Evolutionary conservation across 2,797 vertebrate genomes (phyloP), one percentile per base, ranked within the genome.

Genomic region (Nyctalus aviator): DNA sequence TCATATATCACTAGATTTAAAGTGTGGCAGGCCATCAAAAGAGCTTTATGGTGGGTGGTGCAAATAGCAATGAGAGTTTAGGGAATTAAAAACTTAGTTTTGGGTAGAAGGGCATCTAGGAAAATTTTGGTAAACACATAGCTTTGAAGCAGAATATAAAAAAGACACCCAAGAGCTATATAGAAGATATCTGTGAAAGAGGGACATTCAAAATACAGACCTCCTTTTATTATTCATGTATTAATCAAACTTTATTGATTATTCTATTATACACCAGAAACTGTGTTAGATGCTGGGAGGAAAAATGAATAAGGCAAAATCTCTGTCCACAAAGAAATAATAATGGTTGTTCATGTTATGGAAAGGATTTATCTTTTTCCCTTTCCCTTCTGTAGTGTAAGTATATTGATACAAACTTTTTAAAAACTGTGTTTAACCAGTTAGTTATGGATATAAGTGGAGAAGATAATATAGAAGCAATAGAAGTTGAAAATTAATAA

Each of bases 401-500:
- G 15, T 59, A 53, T 73, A 27, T 68, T 48, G 12, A 64, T 46
- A 84, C 1, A 53, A 30, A 12, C 18, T 69, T 75, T 88, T 71
- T 4, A 69, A 53, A 90, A 77, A 50, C 18, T 90, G n/a, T 88
- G 37, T 59, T 53, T 59, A 84, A 44, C 6, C n/a, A 88, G 35
- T 91, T 35, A 81, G 14, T 86, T 77, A 83, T 62, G 11, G n/a
- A 82, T 75, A 69, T 77, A 84, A 81, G 46, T 84, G 7, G n/a
- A 46, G 17, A 20, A 35, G n/a, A 66, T 30, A 87, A 53, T 15
- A 76, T 11, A 44, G 11, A 62, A 15, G 7, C 4, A 53, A 12
- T 32, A 92, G 32, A 84, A 8, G 2, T 48, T 35, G 9, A 59
- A 84, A 59, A 92, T 85, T 72, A 91, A 73, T 57, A 88, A 88